phyloP scores from a whole-genome alignment of 2,888 invertebrate genomes.

The Tortrix viridana region DNA sequence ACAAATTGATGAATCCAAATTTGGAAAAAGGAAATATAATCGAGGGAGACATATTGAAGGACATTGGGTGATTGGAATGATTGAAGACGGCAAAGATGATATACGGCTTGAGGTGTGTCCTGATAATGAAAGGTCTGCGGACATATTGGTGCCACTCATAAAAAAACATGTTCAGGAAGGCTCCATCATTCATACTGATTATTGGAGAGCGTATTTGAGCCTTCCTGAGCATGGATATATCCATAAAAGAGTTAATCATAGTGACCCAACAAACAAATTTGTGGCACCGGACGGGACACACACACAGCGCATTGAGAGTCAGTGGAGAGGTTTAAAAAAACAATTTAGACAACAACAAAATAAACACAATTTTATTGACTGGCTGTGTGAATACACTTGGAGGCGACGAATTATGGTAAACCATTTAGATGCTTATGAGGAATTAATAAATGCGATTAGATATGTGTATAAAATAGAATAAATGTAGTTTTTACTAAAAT shows the following conservation, averaged over 20 bases:
- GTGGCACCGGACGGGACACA: conserved; percentile 38
- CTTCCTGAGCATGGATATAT: conserved; percentile 38
- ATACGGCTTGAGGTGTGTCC: conserved; percentile 32
- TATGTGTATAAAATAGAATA: background rate
- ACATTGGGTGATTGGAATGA: conserved; percentile 7
- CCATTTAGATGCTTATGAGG: background rate
- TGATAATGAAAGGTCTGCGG: conserved; percentile 17
- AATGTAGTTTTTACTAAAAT: background rate
- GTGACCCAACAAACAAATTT: conserved; percentile 36
- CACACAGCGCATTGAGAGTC: conserved; percentile 5
- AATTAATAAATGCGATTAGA: background rate
- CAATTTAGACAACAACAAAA: background rate
- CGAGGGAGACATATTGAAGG: too few species aligned
- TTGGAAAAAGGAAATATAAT: too few species aligned
- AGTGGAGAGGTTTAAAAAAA: conserved; percentile 8
- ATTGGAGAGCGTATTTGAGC: conserved; percentile 38
- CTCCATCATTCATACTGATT: conserved; percentile 42
- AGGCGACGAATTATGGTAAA: background rate
- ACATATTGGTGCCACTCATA: conserved; percentile 39
- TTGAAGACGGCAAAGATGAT: conserved; percentile 33
- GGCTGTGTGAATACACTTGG: background rate
- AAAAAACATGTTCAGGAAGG: conserved; percentile 42
- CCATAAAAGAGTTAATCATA: conserved; percentile 42
- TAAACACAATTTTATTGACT: conserved; percentile 1
- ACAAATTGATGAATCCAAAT: too few species aligned